Base-by-base conservation (phyloP, 2,888 invertebrate species). In the Ceriagrion tenellum region DNA sequence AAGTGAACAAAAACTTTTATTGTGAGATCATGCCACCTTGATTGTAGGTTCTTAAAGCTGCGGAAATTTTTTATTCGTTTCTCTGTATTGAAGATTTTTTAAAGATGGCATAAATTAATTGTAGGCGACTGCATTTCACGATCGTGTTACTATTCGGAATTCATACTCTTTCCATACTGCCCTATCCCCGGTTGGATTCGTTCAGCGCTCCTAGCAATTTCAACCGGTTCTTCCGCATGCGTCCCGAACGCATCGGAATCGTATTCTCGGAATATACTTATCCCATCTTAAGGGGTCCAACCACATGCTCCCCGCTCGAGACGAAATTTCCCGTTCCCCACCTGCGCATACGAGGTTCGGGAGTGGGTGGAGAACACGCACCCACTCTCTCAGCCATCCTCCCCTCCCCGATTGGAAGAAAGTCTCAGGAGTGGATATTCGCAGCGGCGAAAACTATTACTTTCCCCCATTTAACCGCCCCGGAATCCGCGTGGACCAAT, bases 381-480 rank as follows among this genome's bases (percentile, higher is more conserved):
- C 69, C 69, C 59, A 6, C 20, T 59, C 59, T n/a, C n/a, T n/a
- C n/a, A n/a, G n/a, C n/a, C n/a, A n/a, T n/a, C n/a, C n/a, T n/a
- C 47, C 20, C 4, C 1, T 12, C 59, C 59, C 59, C 59, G 6
- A 20, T 1, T 20, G 69, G 35, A n/a, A 35, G 81, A 81, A 81
- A 81, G 81, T 81, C 81, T 16, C 35, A 13, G 35, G 12, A 81
- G 8, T 59, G 81, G 81, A 26, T 81, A 30, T 81, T 81, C 13
- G 81, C 30, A 13, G 81, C 13, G 81, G 81, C 12, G 81, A 81
- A 81, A 81, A 81, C 35, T 81, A 81, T 81, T 81, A 81, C 81
- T 81, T 81, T 81, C 35, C 81, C 81, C 81, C 35, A 30, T n/a
- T 81, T 81, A 59, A 81, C 81, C 81, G 81, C 26, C 81, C 81